A percentile compares a stretch with the other conserved stretches of the same genome.
Evolutionary conservation across 2,113 vertebrate species (phyloP).

Genomic region (Uria lomvia): DNA sequence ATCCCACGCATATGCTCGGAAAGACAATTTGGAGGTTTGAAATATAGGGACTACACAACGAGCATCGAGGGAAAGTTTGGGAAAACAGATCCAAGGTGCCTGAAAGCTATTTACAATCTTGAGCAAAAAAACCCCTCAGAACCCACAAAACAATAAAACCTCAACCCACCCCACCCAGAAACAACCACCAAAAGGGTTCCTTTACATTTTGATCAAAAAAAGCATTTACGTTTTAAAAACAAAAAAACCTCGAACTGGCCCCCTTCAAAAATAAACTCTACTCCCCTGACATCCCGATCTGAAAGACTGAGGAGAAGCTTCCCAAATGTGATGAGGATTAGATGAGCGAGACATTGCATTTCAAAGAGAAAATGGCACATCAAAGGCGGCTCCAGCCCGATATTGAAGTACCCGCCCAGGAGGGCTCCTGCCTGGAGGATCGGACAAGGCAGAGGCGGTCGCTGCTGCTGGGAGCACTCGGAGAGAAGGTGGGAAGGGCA

Average conservation of each 20-base stretch:
- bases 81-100: not conserved
- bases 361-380: slow-evolving; percentile 55
- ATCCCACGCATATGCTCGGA: not conserved
- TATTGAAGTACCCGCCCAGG: slow-evolving; percentile 28
- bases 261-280: slow-evolving; percentile 30
- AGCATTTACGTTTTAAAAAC: not conserved
- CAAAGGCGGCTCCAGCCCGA: not conserved
- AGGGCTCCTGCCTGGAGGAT: slow-evolving; percentile 23
- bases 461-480: not conserved
- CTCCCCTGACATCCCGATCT: not conserved
- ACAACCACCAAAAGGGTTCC: not conserved
- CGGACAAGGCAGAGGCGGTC: not conserved
- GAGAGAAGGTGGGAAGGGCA: not conserved
- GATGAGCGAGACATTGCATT: slow-evolving; percentile 45
- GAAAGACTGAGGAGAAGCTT: slow-evolving; percentile 25
- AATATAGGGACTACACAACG: not conserved
- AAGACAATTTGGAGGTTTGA: not conserved
- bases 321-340: slow-evolving; percentile 39
- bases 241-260: slow-evolving; percentile 1
- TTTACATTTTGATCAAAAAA: not conserved
- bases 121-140: not conserved
- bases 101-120: not conserved
- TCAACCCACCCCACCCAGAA: not conserved
- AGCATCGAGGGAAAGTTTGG: not conserved
- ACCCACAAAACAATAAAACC: not conserved